Evolutionary conservation across 2,113 vertebrate species (phyloP), one percentile per base, ranked within the genome.

Genomic region (Zingel zingel): DNA sequence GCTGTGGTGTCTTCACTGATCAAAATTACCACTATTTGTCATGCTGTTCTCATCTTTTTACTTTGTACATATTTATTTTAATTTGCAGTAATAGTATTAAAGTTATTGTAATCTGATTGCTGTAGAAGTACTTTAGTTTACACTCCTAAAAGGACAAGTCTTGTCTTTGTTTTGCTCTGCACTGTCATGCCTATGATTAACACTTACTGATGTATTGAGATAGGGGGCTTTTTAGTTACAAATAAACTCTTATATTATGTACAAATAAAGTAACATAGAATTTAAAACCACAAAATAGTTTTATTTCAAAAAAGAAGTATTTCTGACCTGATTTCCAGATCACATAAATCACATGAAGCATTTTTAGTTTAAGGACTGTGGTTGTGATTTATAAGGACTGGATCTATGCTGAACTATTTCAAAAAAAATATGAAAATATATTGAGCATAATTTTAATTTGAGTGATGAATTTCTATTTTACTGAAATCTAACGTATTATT

Each of bases 21-120:
- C 4, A 73, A 88, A 89, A 82, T 84, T 81, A 86, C 70, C 47
- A 76, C 74, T 79, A 39, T 68, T 59, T 76, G 53, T 63, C 71
- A 25, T 56, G 25, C 43, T 66, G 18, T 59, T 73, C 0, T 84
- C 13, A 66, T 82, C 13, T 62, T 51, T 78, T 62, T 50, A 53
- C 63, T 66, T 53, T 51, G 36, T 81, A 16, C 59, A 72, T 74
- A 80, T 61, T 58, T 76, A 57, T 59, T 61, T 14, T 27, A 68
- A 68, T 68, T 72, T 25, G 61, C 19, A 4, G 2, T 53, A 3
- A 18, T 59, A 69, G 36, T 30, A 27, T 51, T 33, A 9, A 51
- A 23, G 51, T 73, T 30, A 39, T 48, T 70, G 66, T 70, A 53
- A 45, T 73, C 45, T 66, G 54, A 82, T 72, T 78, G 45, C 78